phyloP scores from a whole-genome alignment of 1,140 invertebrate genomes.

The Oscheius sp. region DNA sequence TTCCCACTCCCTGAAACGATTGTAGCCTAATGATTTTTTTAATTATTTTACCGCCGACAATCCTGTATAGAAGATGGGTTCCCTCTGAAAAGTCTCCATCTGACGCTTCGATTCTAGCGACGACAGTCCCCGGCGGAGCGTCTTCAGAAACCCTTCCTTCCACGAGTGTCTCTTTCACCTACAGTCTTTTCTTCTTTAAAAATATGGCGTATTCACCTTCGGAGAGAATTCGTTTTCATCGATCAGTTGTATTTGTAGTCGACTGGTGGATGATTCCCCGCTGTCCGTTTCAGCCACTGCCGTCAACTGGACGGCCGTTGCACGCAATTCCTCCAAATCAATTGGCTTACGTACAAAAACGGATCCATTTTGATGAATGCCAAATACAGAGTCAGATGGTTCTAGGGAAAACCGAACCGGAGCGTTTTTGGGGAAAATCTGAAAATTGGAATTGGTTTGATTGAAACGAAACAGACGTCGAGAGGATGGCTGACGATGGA shows the following conservation, averaged over 20 bases:
- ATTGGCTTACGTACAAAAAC: constrained; percentile 28
- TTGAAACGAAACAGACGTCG: background rate
- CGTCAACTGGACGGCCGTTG: constrained; percentile 13
- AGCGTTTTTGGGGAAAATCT: background rate
- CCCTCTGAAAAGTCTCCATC: constrained; percentile 44
- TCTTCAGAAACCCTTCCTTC: background rate
- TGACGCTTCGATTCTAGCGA: constrained; percentile 40
- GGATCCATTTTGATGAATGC: constrained; percentile 45
- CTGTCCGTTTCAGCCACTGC: constrained; percentile 21
- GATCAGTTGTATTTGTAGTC: constrained; percentile 42
- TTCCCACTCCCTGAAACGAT: constrained; percentile 18
- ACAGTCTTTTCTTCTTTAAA: constrained; percentile 21
- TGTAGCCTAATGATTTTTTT: background rate
- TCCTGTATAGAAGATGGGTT: constrained; percentile 17
- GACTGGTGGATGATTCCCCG: constrained; percentile 20
- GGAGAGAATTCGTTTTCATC: constrained; percentile 50
- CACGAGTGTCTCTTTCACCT: constrained; percentile 12
- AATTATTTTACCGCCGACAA: constrained; percentile 14
- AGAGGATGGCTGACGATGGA: constrained; percentile 36
- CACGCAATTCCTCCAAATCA: constrained; percentile 13
- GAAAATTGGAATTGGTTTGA: background rate
- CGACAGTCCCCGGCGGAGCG: constrained; percentile 16
- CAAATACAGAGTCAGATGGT: constrained; percentile 39
- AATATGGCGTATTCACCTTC: constrained; percentile 31
- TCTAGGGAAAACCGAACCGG: constrained; percentile 27